Evolutionary conservation across 2,888 invertebrate species (phyloP).

Genomic region (Alentia gelatinosa): DNA sequence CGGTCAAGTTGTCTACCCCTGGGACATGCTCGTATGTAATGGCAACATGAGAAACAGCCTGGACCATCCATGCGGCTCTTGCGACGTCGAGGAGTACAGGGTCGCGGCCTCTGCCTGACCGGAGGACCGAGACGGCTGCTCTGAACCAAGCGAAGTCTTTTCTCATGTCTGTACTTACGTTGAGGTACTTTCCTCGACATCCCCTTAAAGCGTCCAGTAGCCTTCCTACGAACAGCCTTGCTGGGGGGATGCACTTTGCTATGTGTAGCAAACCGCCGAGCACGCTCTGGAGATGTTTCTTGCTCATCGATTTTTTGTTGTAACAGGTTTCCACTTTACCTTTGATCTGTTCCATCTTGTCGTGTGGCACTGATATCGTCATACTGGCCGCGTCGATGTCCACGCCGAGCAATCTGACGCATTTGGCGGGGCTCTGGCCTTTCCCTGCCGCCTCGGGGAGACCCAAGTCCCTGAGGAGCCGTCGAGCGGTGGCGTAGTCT

Average conservation of each 20-base stretch:
- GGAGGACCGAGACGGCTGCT: background rate
- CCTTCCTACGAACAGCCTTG: background rate
- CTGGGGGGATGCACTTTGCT: background rate
- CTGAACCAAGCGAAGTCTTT: background rate
- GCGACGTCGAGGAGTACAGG: background rate
- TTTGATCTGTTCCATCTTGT: background rate
- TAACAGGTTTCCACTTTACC: background rate
- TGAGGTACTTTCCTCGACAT: background rate
- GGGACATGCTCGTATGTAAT: background rate
- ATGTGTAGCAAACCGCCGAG: background rate
- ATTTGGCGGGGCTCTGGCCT: background rate
- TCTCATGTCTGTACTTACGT: background rate
- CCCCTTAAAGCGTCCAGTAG: background rate
- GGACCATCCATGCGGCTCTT: background rate
- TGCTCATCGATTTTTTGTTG: background rate
- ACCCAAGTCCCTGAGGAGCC: background rate
- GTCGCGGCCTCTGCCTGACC: background rate
- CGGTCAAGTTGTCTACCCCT: background rate
- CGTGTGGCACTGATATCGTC: background rate
- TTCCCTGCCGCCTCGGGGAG: background rate
- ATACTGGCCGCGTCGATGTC: background rate
- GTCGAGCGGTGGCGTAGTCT: background rate
- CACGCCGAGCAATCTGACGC: background rate
- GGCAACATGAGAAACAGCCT: background rate
- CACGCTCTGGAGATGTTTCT: background rate